phyloP scores from a whole-genome alignment of 2,888 invertebrate genomes.

The Chloroclysta siterata region DNA sequence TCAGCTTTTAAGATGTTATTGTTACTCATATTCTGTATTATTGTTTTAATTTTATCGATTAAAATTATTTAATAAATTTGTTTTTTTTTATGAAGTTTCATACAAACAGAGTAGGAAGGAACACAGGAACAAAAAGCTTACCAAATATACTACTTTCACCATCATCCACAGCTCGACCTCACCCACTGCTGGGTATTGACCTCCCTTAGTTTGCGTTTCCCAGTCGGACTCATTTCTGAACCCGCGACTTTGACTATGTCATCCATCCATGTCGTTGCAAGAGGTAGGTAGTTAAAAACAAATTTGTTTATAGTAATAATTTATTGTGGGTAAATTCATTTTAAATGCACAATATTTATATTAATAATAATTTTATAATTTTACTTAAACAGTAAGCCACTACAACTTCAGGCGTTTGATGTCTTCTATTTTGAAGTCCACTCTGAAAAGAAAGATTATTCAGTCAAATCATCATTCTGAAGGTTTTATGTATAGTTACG shows the following conservation, averaged over 20 bases:
- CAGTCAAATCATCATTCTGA: neutral
- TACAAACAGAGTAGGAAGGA: neutral
- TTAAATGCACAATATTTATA: too few species aligned
- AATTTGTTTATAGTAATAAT: slow-evolving; percentile 2
- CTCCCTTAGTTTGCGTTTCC: too few species aligned
- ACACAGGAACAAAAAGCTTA: too few species aligned
- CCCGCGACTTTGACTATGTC: too few species aligned
- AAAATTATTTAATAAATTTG: slow-evolving; percentile 15
- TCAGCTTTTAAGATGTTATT: slow-evolving; percentile 23
- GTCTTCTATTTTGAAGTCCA: slow-evolving; percentile 94
- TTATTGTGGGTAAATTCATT: slow-evolving; percentile 1
- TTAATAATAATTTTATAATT: slow-evolving; percentile 20
- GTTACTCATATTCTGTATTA: slow-evolving; percentile 27
- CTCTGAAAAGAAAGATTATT: slow-evolving; percentile 74
- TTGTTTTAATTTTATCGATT: slow-evolving; percentile 26
- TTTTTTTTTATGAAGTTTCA: slow-evolving; percentile 5
- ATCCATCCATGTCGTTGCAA: too few species aligned
- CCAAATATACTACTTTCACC: too few species aligned
- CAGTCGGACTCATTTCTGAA: too few species aligned
- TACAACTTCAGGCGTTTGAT: slow-evolving; percentile 87
- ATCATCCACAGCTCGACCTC: too few species aligned
- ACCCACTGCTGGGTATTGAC: too few species aligned
- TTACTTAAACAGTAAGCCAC: slow-evolving; percentile 13
- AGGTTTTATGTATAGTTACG: too few species aligned
- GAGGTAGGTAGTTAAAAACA: too few species aligned